Percentiles rank a stretch among this genome's conserved stretches.
These are phyloP conservation scores for Hemicrepidius hirtus DNA, from an alignment of 2,888 invertebrate genomes.

Conservation along the genomic window DNA sequence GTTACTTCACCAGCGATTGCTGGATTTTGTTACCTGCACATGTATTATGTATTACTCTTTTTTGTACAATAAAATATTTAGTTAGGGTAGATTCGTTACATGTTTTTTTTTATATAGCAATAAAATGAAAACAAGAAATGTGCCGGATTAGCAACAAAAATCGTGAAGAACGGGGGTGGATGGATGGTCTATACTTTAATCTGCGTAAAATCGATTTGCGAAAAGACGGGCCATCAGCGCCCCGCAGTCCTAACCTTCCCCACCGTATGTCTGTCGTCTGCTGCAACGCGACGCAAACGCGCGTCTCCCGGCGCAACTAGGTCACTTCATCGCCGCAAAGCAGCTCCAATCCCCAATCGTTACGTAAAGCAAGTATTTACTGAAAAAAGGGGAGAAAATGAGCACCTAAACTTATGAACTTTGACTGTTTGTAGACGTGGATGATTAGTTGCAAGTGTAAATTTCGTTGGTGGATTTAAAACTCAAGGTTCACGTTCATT, in stretches of 20 bases:
- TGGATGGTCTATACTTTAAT: slow-evolving; percentile 3
- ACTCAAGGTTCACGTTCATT: slow-evolving; percentile 13
- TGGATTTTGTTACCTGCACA: slow-evolving; percentile 27
- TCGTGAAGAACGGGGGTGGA: not conserved
- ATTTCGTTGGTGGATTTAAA: not conserved
- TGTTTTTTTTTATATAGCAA: no score
- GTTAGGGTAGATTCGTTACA: no score
- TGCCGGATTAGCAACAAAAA: not conserved
- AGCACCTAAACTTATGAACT: not conserved
- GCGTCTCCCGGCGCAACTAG: slow-evolving; percentile 38
- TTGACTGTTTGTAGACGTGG: not conserved
- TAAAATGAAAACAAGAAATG: no score
- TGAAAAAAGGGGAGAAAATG: not conserved
- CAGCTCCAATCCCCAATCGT: slow-evolving; percentile 15
- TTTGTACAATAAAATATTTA: no score
- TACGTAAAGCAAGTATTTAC: no score
- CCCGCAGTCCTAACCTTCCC: slow-evolving; percentile 52
- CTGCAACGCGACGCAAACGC: slow-evolving; percentile 49
- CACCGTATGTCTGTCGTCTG: slow-evolving; percentile 42
- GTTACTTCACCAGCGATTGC: slow-evolving; percentile 43
- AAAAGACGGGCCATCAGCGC: slow-evolving; percentile 37
- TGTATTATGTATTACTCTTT: no score
- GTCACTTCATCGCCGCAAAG: slow-evolving; percentile 33
- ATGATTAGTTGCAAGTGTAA: not conserved
- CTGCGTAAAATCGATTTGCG: slow-evolving; percentile 37